Percentiles rank a stretch among this genome's conserved stretches.
These are phyloP conservation scores for Endotricha flammealis DNA, from an alignment of 2,888 invertebrate species.

Conservation along the genomic window DNA sequence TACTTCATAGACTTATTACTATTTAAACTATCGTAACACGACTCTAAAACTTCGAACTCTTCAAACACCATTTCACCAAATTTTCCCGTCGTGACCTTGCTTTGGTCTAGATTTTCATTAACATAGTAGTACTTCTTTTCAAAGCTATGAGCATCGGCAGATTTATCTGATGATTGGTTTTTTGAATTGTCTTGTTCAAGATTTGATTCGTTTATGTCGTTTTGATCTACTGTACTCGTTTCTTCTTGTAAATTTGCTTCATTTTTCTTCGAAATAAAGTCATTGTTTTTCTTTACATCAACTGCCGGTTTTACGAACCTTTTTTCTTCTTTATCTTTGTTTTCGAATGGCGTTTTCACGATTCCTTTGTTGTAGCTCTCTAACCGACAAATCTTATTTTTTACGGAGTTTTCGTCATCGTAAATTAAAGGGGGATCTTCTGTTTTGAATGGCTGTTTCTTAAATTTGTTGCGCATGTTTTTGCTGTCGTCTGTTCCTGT, in stretches of 20 bases:
- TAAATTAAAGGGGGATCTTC: conserved; percentile 66
- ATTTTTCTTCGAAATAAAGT: conserved; percentile 26
- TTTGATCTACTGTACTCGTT: conserved; percentile 21
- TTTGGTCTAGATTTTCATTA: conserved; percentile 77
- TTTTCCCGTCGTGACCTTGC: conserved; percentile 77
- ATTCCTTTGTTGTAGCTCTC: conserved; percentile 73
- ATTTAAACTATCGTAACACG: conserved; percentile 79
- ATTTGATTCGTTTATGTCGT: conserved; percentile 24
- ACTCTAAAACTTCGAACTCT: conserved; percentile 85
- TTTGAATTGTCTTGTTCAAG: conserved; percentile 33
- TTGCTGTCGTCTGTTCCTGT: conserved; percentile 82
- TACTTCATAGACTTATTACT: conserved; percentile 72
- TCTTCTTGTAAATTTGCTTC: conserved; percentile 21
- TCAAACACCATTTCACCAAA: conserved; percentile 92
- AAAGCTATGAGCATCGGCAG: conserved; percentile 49
- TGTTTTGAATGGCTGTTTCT: conserved; percentile 47
- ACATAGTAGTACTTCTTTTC: conserved; percentile 81
- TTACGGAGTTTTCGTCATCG: conserved; percentile 71
- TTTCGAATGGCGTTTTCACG: conserved; percentile 63
- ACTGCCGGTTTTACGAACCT: conserved; percentile 31
- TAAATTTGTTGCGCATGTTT: conserved; percentile 63
- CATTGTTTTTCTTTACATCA: conserved; percentile 25
- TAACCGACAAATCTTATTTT: conserved; percentile 70
- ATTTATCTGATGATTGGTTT: conserved; percentile 35
- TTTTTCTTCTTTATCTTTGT: conserved; percentile 49